Percentiles rank a stretch among this genome's conserved stretches.
These are phyloP conservation scores for Metopia argyrocephala DNA, from an alignment of 2,888 invertebrate genomes.

Conservation along the genomic window DNA sequence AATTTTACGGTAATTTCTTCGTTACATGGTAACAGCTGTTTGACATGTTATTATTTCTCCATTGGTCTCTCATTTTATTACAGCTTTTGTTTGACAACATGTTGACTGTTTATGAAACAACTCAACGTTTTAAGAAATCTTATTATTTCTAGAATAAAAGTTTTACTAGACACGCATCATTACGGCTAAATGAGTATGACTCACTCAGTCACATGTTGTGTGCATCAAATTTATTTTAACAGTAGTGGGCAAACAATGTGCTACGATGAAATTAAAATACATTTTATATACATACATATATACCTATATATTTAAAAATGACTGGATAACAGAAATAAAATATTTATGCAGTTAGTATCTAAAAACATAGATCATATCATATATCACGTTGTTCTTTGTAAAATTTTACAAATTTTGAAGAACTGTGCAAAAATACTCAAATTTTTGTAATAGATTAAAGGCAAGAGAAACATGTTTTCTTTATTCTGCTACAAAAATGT, in stretches of 20 bases:
- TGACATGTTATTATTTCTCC: background rate
- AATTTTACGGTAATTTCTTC: conserved; percentile 45
- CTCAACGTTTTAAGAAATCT: background rate
- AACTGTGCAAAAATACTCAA: no score
- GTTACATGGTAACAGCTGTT: conserved; percentile 44
- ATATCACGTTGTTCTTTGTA: no score
- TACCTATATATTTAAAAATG: background rate
- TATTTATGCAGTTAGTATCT: no score
- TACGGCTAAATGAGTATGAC: background rate
- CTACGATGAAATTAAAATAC: no score
- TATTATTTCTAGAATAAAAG: background rate
- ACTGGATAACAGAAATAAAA: no score
- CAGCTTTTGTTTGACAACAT: conserved; percentile 24
- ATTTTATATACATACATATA: background rate
- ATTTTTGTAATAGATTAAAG: no score
- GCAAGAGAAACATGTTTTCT: no score
- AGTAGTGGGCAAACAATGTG: background rate
- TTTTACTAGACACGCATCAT: background rate
- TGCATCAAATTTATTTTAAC: background rate
- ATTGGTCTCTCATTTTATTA: background rate
- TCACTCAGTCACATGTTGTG: background rate
- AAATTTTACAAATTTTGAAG: no score
- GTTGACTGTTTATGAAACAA: background rate
- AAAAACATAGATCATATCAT: no score
- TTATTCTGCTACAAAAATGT: no score